Evolutionary conservation across 2,113 vertebrate species (phyloP), one percentile per base, ranked within the genome.

Genomic region (Nothoprocta perdicaria): DNA sequence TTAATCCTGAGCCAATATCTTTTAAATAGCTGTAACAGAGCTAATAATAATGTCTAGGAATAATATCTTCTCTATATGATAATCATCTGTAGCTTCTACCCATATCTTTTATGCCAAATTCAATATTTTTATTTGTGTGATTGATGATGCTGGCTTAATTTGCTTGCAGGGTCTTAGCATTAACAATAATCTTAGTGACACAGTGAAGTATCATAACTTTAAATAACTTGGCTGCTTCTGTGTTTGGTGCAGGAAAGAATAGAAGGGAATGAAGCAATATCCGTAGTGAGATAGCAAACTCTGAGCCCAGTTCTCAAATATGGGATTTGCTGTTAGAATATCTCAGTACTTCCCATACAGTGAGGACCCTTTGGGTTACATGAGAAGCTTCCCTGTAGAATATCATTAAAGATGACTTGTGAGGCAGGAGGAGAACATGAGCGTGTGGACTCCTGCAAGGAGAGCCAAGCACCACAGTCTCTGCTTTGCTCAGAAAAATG

Each of bases 231-330:
- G 5, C 76, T 91, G 35, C 35, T 85, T 86, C 62, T 91, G 57
- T 88, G 63, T 77, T 89, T 67, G 52, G 31, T 91, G 22, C 23
- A 58, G 24, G 23, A 35, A 45, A 11, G 11, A 31, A 22, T 0
- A 3, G 63, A 87, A 85, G 21, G 60, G 72, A 92, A 78, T 60
- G 60, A 87, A 82, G 41, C 0, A 1, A 14, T 69, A 26, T 27
- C 52, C 0, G 0, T 17, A 75, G 50, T 31, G 80, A 68, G 23
- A 77, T 23, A 69, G 29, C 2, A 2, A 86, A 66, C 14, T 23
- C 23, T 3, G 1, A 93, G 86, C 79, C 79, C 87, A 84, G 26
- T 80, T 94, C 93, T 94, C 85, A 80, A 38, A 65, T 50, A 48
- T 46, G 24, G 38, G 38, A 31, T 38, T 63, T 33, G 38, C 23